A percentile compares a stretch with the other conserved stretches of the same genome.
Evolutionary conservation across 1,140 invertebrate genomes (phyloP).

Genomic region (Lucilia sericata): DNA sequence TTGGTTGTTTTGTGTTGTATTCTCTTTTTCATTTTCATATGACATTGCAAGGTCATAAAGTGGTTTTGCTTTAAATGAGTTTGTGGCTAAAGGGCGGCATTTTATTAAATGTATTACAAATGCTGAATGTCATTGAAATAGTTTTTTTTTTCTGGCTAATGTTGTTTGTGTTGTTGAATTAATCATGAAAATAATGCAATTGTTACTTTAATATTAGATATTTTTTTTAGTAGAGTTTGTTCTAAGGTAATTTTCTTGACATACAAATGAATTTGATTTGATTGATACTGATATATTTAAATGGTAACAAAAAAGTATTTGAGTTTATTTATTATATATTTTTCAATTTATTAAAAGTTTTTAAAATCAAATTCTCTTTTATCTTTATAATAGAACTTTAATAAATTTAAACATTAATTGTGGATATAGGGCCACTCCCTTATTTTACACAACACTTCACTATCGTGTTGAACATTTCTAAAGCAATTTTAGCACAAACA

Average conservation of each 20-base stretch:
- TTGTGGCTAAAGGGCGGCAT: constrained; percentile 22
- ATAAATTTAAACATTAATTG: too few species aligned
- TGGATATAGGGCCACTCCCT: too few species aligned
- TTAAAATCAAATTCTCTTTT: too few species aligned
- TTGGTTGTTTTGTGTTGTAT: neutral
- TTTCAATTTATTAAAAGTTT: neutral
- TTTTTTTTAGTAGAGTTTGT: neutral
- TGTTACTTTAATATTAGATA: neutral
- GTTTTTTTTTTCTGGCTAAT: neutral
- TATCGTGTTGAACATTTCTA: too few species aligned
- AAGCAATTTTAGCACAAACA: too few species aligned
- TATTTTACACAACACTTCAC: too few species aligned
- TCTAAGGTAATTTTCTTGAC: neutral
- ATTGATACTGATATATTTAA: neutral
- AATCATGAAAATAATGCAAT: neutral
- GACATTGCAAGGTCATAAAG: constrained; percentile 19
- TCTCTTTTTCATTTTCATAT: neutral
- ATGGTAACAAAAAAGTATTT: neutral
- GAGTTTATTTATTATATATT: neutral
- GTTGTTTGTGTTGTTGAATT: too few species aligned
- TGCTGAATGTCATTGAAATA: neutral
- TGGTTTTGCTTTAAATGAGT: constrained; percentile 8
- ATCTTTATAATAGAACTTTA: too few species aligned
- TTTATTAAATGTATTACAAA: neutral
- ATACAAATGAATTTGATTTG: neutral